Base-by-base conservation (phyloP, 2,888 invertebrate species). In the Ferrisia virgata region DNA sequence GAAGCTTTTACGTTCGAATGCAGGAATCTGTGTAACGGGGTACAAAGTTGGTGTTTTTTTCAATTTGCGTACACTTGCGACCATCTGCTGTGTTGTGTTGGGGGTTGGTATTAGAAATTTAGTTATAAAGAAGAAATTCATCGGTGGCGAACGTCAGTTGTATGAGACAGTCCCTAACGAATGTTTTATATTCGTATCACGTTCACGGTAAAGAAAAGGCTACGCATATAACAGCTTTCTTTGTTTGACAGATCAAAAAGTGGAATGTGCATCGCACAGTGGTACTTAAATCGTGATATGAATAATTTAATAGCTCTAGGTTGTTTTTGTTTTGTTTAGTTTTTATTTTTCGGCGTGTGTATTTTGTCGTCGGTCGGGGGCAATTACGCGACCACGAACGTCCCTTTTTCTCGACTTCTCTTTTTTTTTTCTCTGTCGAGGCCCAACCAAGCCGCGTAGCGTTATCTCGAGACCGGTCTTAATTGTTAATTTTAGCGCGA, bases 171-270 rank as follows among this genome's bases (percentile, higher is more conserved):
- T 36, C 72, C 72, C 72, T 76, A 76, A 76, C 72, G 72, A 76
- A 64, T 31, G 72, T 36, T 76, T 76, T 76, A 76, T 76, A 76
- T 76, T 76, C 72, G 72, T 76, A 76, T 76, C 72, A 76, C 72
- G 72, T 76, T 36, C 72, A 36, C 36, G 72, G 72, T 76, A 76
- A 76, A 76, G 72, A 76, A 76, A 76, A 76, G 72, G 36, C 72
- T 76, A 76, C 72, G 72, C 72, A 36, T 76, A 76, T 76, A 76
- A 76, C 72, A 76, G 72, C 72, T 76, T 76, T 76, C 72, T 76
- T 76, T 76, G 72, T 76, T 76, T 76, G 72, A 76, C 72, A 76
- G 72, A 76, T 76, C 72, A 76, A 36, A 76, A 76, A 76, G 72
- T 36, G 72, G 36, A 76, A 76, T 76, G 72, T 76, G 72, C 72